These are phyloP conservation scores for Drosophila orosa DNA, from an alignment of 1,140 invertebrate species.

Conservation along the genomic window DNA sequence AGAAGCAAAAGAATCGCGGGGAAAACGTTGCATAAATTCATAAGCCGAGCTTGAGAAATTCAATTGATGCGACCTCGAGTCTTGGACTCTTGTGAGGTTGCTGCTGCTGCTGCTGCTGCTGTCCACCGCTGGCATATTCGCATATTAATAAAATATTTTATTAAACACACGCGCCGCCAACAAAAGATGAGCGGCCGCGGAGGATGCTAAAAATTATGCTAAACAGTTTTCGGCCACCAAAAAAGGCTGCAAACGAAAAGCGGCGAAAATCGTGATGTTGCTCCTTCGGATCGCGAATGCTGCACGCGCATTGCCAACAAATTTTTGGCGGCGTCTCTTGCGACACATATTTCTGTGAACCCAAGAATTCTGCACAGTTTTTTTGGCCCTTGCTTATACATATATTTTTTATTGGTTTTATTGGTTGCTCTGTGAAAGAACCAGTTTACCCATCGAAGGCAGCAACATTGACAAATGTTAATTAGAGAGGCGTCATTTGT, in stretches of 20 bases:
- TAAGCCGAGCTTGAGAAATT: constrained; percentile 80
- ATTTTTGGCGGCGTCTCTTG: constrained; percentile 84
- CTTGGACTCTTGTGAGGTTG: constrained; percentile 15
- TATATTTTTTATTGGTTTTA: constrained; percentile 17
- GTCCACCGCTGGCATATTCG: constrained; percentile 66
- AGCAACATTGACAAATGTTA: constrained; percentile 66
- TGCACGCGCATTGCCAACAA: constrained; percentile 65
- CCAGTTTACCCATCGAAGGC: constrained; percentile 67
- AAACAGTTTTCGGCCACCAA: constrained; percentile 72
- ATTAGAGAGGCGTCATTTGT: constrained; percentile 73
- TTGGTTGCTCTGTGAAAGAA: constrained; percentile 22
- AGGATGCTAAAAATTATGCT: constrained; percentile 75
- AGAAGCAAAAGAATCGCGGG: constrained; percentile 19
- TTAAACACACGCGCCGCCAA: constrained; percentile 82
- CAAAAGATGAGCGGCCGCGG: constrained; percentile 54
- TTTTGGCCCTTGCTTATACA: constrained; percentile 1
- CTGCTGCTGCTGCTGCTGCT: constrained; percentile 23
- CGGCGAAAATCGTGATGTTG: constrained; percentile 72
- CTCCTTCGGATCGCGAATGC: constrained; percentile 25
- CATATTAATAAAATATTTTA: constrained; percentile 84
- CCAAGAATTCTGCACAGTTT: constrained; percentile 44
- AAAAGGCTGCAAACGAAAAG: constrained; percentile 72
- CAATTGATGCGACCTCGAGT: constrained; percentile 72
- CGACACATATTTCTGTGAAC: constrained; percentile 79
- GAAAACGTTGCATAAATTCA: constrained; percentile 81